Conservation (phyloP, 2,113 vertebrate genomes). For the Prietella phreatophila region DNA sequence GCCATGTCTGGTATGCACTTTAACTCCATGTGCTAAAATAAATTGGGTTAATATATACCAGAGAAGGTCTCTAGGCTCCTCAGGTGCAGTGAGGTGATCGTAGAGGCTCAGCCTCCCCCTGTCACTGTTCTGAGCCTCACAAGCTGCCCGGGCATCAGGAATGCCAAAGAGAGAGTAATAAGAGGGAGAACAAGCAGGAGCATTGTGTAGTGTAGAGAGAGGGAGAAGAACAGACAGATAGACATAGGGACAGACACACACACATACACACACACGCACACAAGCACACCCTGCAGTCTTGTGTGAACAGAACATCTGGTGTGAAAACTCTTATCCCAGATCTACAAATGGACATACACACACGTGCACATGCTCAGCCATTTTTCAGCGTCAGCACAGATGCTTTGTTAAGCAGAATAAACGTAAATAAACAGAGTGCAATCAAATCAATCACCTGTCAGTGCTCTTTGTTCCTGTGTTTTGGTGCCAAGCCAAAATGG, state of each 20-base stretch:
- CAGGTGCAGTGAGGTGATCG: slow-evolving; percentile 24
- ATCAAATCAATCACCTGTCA: background rate
- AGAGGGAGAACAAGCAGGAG: slow-evolving; percentile 67
- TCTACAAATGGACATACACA: slow-evolving; percentile 30
- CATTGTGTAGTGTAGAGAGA: slow-evolving; percentile 64
- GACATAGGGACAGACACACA: slow-evolving; percentile 6
- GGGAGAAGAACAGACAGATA: slow-evolving; percentile 36
- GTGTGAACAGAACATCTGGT: slow-evolving; percentile 65
- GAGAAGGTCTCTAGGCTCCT: background rate
- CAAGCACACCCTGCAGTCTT: slow-evolving; percentile 45
- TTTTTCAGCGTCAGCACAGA: background rate
- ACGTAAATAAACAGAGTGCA: background rate
- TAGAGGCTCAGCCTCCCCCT: slow-evolving; percentile 7
- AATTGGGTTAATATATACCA: slow-evolving; percentile 32
- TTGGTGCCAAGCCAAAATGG: background rate
- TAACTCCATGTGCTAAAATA: slow-evolving; percentile 1
- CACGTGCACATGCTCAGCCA: background rate
- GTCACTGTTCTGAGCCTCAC: slow-evolving; percentile 40
- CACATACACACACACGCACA: slow-evolving; percentile 7
- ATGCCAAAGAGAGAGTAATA: slow-evolving; percentile 71
- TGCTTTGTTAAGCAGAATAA: slow-evolving; percentile 5
- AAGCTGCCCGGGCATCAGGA: slow-evolving; percentile 59
- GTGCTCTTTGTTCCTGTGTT: background rate
- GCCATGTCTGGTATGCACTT: slow-evolving; percentile 13
- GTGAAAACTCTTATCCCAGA: slow-evolving; percentile 44